Conservation (phyloP, 1,140 invertebrate genomes). For the Aphelinus atriplicis region DNA sequence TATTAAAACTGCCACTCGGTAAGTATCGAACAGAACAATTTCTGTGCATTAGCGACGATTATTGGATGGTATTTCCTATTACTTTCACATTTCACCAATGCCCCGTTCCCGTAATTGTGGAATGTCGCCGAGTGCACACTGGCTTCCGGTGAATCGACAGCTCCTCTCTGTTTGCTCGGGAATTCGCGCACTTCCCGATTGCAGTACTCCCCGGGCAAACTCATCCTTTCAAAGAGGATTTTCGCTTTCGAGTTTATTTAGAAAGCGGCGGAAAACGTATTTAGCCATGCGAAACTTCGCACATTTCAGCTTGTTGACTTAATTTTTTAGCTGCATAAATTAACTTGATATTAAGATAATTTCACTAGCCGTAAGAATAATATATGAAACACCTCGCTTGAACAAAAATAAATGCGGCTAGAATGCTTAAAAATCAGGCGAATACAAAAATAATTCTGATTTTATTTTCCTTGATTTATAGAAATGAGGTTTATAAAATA, state of each 20-base stretch:
- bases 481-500: no score
- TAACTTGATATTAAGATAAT: no score
- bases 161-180: background rate
- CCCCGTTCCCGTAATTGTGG: background rate
- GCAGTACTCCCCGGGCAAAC: background rate
- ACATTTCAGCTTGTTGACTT: no score
- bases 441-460: no score
- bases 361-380: no score
- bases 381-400: no score
- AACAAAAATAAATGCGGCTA: no score
- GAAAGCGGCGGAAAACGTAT: conserved; percentile 10
- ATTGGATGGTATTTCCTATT: background rate
- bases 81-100: background rate
- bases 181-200: background rate
- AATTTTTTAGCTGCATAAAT: no score
- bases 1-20: background rate
- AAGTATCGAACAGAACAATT: conserved; percentile 14
- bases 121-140: background rate
- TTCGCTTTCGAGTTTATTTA: conserved; percentile 25
- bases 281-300: background rate
- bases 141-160: background rate
- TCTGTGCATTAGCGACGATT: background rate
- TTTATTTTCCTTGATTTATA: no score
- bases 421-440: no score
- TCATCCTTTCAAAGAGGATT: conserved; percentile 1